A percentile compares a stretch with the other conserved stretches of the same genome.
Evolutionary conservation across 2,888 invertebrate species (phyloP).

Genomic region (Cryptus viduatorius): DNA sequence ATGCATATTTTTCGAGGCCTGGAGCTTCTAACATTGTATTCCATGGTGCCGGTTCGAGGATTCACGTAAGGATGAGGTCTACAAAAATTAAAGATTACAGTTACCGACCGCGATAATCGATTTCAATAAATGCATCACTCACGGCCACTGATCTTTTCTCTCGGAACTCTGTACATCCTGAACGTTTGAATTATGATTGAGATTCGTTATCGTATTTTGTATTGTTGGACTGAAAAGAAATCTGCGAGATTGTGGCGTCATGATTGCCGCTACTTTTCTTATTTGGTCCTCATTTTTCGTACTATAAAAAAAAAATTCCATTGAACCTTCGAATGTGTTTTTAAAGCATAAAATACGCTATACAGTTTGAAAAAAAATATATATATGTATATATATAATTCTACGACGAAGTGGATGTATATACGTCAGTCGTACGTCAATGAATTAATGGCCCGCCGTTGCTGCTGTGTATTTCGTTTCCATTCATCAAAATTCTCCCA

Average conservation of each 20-base stretch:
- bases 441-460: slow-evolving; percentile 14
- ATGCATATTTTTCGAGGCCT: slow-evolving; percentile 55
- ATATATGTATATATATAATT: too few relatives aligned
- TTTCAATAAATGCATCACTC: not conserved
- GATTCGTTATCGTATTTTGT: slow-evolving; percentile 61
- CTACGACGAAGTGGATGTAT: not conserved
- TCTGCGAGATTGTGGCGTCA: slow-evolving; percentile 36
- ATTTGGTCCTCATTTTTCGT: not conserved
- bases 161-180: not conserved
- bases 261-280: not conserved
- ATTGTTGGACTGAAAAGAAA: slow-evolving; percentile 63
- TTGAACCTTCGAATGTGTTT: not conserved
- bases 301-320: not conserved
- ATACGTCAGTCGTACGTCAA: slow-evolving; percentile 36
- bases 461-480: slow-evolving; percentile 19
- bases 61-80: slow-evolving; percentile 12
- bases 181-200: slow-evolving; percentile 59
- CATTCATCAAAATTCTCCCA: slow-evolving; percentile 35
- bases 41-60: slow-evolving; percentile 6
- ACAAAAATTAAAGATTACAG: not conserved
- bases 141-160: slow-evolving; percentile 2
- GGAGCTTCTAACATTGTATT: slow-evolving; percentile 38
- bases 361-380: not conserved
- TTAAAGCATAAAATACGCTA: not conserved
- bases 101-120: not conserved